Percentiles rank a stretch among this genome's conserved stretches.
Evolutionary conservation across 2,888 invertebrate genomes (phyloP).

Genomic region (Sepioteuthis lessoniana): DNA sequence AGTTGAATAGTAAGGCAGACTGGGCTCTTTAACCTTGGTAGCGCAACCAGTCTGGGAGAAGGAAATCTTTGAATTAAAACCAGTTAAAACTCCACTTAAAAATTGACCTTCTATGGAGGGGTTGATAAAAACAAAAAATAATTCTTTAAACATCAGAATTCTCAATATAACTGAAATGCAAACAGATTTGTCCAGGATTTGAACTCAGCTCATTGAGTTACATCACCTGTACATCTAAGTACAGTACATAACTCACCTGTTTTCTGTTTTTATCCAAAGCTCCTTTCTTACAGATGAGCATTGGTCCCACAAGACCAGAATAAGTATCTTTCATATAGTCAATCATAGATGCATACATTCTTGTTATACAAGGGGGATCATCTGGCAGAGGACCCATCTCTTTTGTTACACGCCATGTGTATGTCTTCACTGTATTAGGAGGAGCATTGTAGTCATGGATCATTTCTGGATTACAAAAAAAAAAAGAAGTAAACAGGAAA

Average conservation of each 20-base stretch:
- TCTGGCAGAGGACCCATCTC: slow-evolving; percentile 52
- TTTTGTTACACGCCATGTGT: slow-evolving; percentile 53
- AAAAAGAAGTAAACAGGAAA: not conserved
- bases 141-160: no score
- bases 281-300: slow-evolving; percentile 52
- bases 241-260: slow-evolving; percentile 37
- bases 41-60: no score
- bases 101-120: no score
- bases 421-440: slow-evolving; percentile 44
- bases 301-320: slow-evolving; percentile 52
- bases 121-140: no score
- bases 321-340: slow-evolving; percentile 51
- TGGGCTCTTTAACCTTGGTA: no score
- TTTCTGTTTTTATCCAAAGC: slow-evolving; percentile 39
- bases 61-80: no score
- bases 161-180: no score
- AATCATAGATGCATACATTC: slow-evolving; percentile 52
- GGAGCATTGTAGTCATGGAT: not conserved
- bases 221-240: not conserved
- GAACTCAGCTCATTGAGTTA: no score
- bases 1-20: no score
- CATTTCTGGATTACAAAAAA: not conserved
- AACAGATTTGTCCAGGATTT: no score
- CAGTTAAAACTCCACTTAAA: no score
- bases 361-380: slow-evolving; percentile 54